phyloP scores from a whole-genome alignment of 2,797 vertebrate genomes.

The Echiichthys vipera region DNA sequence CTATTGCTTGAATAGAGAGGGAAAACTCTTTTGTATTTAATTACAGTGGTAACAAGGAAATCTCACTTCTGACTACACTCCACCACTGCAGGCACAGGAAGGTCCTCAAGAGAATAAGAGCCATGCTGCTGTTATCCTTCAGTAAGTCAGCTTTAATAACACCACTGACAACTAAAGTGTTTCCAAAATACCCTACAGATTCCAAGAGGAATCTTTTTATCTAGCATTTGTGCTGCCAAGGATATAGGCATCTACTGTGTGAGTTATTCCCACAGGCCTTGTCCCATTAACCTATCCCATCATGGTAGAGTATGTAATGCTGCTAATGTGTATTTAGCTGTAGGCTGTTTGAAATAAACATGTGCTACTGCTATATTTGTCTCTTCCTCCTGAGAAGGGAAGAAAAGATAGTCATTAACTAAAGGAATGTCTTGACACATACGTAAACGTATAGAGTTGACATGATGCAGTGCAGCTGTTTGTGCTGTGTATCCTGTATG shows the following conservation, averaged over 20 bases:
- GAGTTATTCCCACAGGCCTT: conserved; percentile 61
- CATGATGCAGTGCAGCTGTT: conserved; percentile 4
- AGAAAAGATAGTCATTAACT: conserved; percentile 44
- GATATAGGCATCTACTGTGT: conserved; percentile 55
- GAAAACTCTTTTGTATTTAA: conserved; percentile 36
- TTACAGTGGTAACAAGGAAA: conserved; percentile 40
- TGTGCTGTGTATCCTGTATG: not conserved
- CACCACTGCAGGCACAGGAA: conserved; percentile 1
- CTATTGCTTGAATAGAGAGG: not conserved
- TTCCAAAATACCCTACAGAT: conserved; percentile 40
- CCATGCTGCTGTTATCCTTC: conserved; percentile 9
- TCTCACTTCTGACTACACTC: conserved; percentile 31
- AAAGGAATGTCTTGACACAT: conserved; percentile 36
- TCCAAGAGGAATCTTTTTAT: conserved; percentile 33
- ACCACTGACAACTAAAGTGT: conserved; percentile 42
- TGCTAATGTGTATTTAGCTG: conserved; percentile 72
- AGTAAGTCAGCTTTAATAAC: conserved; percentile 44
- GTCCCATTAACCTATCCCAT: conserved; percentile 76
- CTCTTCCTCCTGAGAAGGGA: conserved; percentile 46
- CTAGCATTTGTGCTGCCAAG: conserved; percentile 43
- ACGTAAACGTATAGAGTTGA: conserved; percentile 22
- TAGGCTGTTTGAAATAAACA: conserved; percentile 78
- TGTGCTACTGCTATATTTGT: conserved; percentile 68
- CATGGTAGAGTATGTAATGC: conserved; percentile 54
- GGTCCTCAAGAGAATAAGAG: conserved; percentile 36